Evolutionary conservation across 2,888 invertebrate genomes (phyloP).

Genomic region (Drosophila nr. perissopoda): DNA sequence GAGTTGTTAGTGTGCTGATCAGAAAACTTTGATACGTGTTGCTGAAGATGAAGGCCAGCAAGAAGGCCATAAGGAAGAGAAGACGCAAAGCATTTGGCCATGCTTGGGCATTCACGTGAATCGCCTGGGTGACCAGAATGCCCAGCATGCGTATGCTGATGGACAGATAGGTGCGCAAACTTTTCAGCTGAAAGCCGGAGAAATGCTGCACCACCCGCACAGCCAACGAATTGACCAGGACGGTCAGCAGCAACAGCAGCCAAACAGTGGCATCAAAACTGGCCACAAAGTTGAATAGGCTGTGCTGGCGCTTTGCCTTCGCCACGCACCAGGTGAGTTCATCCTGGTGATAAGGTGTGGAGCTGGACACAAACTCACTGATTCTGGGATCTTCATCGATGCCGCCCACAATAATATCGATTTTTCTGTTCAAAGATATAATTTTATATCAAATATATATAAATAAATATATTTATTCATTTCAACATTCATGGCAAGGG

Average conservation of each 20-base stretch:
- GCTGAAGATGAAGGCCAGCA: slow-evolving; percentile 76
- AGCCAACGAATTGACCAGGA: slow-evolving; percentile 58
- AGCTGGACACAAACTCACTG: slow-evolving; percentile 79
- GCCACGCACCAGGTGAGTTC: slow-evolving; percentile 85
- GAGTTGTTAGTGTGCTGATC: slow-evolving; percentile 83
- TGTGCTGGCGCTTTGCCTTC: slow-evolving; percentile 73
- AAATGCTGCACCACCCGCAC: slow-evolving; percentile 60
- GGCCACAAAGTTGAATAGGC: slow-evolving; percentile 81
- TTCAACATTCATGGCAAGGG: not conserved
- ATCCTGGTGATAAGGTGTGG: slow-evolving; percentile 83
- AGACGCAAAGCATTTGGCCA: slow-evolving; percentile 61
- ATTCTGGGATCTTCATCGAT: slow-evolving; percentile 83
- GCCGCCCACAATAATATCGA: slow-evolving; percentile 84
- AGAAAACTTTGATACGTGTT: slow-evolving; percentile 83
- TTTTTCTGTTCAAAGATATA: slow-evolving; percentile 56
- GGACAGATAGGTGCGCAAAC: slow-evolving; percentile 49
- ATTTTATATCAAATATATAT: not conserved
- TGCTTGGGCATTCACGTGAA: slow-evolving; percentile 32
- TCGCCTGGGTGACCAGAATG: slow-evolving; percentile 70
- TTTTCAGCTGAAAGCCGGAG: slow-evolving; percentile 22
- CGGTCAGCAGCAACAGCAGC: slow-evolving; percentile 58
- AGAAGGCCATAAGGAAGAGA: slow-evolving; percentile 65
- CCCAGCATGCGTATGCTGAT: slow-evolving; percentile 65
- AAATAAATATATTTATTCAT: not conserved
- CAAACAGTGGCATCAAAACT: slow-evolving; percentile 64